These are phyloP conservation scores for Apeira syringaria DNA, from an alignment of 2,888 invertebrate species.

Conservation along the genomic window DNA sequence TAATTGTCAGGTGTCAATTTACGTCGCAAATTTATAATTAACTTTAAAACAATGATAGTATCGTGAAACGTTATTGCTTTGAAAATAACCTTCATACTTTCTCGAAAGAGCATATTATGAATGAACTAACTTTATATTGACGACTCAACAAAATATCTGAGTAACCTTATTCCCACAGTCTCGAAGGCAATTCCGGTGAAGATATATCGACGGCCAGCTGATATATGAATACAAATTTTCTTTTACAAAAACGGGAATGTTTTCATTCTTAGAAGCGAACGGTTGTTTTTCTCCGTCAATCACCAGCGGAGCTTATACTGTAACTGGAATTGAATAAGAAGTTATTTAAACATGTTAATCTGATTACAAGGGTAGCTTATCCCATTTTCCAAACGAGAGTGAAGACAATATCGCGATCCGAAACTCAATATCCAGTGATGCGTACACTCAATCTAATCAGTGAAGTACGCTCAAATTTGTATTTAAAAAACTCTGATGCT, in stretches of 20 bases:
- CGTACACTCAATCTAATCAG: conserved; percentile 3
- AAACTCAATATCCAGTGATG: conserved; percentile 2
- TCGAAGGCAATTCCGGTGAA: conserved; percentile 21
- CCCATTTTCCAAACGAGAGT: conserved; percentile 11
- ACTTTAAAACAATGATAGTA: too few species aligned
- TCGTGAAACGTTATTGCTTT: too few species aligned
- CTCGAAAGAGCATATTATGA: too few species aligned
- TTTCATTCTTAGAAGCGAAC: conserved; percentile 12
- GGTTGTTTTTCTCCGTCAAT: conserved; percentile 38
- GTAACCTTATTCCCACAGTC: conserved; percentile 21
- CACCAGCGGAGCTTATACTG: conserved; percentile 30
- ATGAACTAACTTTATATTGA: background rate
- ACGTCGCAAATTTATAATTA: too few species aligned
- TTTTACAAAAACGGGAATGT: conserved; percentile 17
- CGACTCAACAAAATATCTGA: background rate
- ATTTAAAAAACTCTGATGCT: too few species aligned
- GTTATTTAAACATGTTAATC: conserved; percentile 13
- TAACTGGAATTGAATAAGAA: conserved; percentile 2
- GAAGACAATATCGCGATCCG: conserved; percentile 5
- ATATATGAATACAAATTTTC: conserved; percentile 19
- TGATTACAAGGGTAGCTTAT: conserved; percentile 5
- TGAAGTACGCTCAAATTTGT: too few species aligned
- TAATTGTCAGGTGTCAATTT: too few species aligned
- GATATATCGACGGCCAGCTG: conserved; percentile 3
- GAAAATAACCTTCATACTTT: too few species aligned